Evolutionary conservation across 2,888 invertebrate species (phyloP).

Genomic region (Tenthredo scrophulariae): DNA sequence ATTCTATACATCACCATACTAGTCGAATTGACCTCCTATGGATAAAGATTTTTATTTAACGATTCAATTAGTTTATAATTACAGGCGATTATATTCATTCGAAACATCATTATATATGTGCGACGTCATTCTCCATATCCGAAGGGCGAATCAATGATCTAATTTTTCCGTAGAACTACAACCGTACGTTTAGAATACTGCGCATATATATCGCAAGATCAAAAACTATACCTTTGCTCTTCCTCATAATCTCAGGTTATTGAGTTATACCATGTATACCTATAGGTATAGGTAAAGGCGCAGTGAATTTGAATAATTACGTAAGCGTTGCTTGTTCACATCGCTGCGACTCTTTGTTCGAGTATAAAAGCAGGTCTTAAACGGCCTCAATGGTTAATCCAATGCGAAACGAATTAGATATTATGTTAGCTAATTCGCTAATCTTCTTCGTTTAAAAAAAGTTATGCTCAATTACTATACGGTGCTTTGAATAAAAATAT

Average conservation of each 20-base stretch:
- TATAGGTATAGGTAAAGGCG: background rate
- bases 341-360: background rate
- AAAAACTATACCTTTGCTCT: background rate
- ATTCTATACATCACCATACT: background rate
- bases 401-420: background rate
- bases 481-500: background rate
- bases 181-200: background rate
- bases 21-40: no score
- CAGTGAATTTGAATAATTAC: background rate
- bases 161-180: background rate
- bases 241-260: background rate
- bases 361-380: background rate
- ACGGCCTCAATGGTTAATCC: constrained; percentile 13
- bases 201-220: background rate
- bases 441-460: constrained; percentile 18
- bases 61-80: background rate
- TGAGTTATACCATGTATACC: background rate
- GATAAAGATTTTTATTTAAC: background rate
- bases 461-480: constrained; percentile 5
- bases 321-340: background rate
- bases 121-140: background rate
- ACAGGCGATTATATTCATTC: background rate
- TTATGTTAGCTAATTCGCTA: constrained; percentile 1
- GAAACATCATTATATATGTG: background rate
- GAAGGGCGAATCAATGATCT: background rate